These are phyloP conservation scores for Gymnarchus niloticus DNA, from an alignment of 2,113 vertebrate species.

Conservation along the genomic window DNA sequence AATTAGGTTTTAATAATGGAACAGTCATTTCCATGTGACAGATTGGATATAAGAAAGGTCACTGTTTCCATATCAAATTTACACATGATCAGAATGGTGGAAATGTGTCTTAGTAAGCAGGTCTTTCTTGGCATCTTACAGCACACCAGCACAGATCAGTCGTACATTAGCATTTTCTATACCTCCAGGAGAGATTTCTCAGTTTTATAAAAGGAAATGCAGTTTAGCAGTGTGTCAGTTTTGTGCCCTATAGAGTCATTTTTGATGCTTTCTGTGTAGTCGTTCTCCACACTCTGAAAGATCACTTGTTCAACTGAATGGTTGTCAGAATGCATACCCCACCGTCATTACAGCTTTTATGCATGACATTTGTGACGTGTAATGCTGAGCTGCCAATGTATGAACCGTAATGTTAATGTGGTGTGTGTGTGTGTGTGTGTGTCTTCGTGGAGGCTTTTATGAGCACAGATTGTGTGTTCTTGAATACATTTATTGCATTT, in stretches of 20 bases:
- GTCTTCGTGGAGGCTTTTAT: background rate
- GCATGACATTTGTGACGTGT: background rate
- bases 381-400: background rate
- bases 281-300: background rate
- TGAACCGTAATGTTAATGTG: background rate
- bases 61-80: slow-evolving; percentile 30
- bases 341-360: background rate
- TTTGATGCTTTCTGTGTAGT: background rate
- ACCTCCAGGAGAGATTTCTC: background rate
- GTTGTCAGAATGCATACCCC: background rate
- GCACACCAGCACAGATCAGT: too few relatives aligned
- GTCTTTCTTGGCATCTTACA: background rate
- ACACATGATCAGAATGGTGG: background rate
- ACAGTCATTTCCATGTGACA: slow-evolving; percentile 40
- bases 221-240: background rate
- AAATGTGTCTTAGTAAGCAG: background rate
- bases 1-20: slow-evolving; percentile 49
- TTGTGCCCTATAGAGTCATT: background rate
- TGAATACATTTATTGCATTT: slow-evolving; percentile 12
- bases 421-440: background rate
- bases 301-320: background rate
- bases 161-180: background rate
- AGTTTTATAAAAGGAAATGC: background rate
- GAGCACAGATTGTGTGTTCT: background rate
- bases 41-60: slow-evolving; percentile 35